A percentile compares a stretch with the other conserved stretches of the same genome.
Conservation (phyloP, 2,888 invertebrate species). For the Agrenia bidenticulata region DNA sequence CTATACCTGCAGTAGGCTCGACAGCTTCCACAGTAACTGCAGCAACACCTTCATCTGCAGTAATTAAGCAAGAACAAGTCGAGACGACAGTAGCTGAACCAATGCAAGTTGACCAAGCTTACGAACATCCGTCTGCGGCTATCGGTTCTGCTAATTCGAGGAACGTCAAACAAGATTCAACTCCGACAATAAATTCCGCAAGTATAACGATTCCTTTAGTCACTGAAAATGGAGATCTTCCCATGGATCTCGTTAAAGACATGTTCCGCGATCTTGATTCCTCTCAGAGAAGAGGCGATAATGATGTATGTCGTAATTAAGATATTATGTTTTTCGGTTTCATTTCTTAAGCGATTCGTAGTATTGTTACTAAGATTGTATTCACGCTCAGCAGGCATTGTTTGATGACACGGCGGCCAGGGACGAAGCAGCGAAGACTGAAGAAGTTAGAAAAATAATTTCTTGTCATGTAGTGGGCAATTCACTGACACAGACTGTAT, state of each 20-base stretch:
- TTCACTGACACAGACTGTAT: conserved; percentile 79
- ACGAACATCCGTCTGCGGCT: conserved; percentile 42
- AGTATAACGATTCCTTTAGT: conserved; percentile 7
- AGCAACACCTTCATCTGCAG: conserved; percentile 21
- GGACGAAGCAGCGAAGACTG: conserved; percentile 86
- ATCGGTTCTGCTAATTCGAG: conserved; percentile 8
- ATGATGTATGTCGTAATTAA: conserved; percentile 21
- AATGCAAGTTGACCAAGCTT: conserved; percentile 43
- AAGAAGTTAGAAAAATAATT: conserved; percentile 84
- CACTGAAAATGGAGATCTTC: conserved; percentile 28
- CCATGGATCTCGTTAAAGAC: conserved; percentile 39
- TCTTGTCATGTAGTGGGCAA: conserved; percentile 94
- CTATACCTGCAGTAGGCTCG: conserved; percentile 28
- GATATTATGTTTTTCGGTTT: not conserved
- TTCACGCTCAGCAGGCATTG: conserved; percentile 61
- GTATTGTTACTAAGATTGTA: not conserved
- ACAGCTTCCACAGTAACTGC: conserved; percentile 23
- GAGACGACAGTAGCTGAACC: conserved; percentile 34
- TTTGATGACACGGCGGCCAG: conserved; percentile 82
- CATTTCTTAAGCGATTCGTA: not conserved
- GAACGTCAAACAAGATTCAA: conserved; percentile 17
- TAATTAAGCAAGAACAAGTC: conserved; percentile 43
- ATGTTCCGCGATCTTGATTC: conserved; percentile 43
- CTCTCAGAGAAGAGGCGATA: conserved; percentile 34
- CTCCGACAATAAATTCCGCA: not conserved